Conservation (phyloP, 1,140 invertebrate genomes). For the Lepidurus arcticus region DNA sequence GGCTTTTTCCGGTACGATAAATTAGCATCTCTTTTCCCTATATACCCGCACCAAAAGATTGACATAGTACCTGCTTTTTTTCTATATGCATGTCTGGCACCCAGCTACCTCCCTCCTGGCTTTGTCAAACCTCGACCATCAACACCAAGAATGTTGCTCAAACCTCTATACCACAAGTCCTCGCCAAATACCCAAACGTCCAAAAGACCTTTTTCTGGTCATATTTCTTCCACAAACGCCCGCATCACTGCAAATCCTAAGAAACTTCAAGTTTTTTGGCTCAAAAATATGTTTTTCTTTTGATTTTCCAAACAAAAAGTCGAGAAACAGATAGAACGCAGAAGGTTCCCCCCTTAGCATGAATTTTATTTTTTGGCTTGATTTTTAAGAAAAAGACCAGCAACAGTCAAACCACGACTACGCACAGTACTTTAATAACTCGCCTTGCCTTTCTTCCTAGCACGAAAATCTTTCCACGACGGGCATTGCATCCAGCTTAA, state of each 20-base stretch:
- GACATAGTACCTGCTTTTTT: constrained; percentile 17
- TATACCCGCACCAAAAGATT: constrained; percentile 16
- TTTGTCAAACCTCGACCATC: neutral
- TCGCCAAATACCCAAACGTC: neutral
- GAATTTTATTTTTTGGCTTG: no score
- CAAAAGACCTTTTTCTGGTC: neutral
- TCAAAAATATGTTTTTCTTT: no score
- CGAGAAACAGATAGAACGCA: no score
- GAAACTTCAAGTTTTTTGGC: no score
- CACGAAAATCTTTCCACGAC: neutral
- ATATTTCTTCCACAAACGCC: neutral
- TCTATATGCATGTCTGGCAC: neutral
- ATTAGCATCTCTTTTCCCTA: constrained; percentile 2
- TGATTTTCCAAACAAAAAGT: no score
- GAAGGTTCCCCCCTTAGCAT: no score
- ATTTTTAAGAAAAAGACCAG: no score
- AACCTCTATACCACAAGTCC: neutral
- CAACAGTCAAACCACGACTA: no score
- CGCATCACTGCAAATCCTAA: no score
- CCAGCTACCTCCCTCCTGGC: neutral
- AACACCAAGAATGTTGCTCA: neutral
- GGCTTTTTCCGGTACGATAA: constrained; percentile 7
- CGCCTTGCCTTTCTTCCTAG: neutral
- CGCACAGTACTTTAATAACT: no score
- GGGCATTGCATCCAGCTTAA: neutral